Conservation (phyloP, 1,140 invertebrate species). For the Asbolus verrucosus region DNA sequence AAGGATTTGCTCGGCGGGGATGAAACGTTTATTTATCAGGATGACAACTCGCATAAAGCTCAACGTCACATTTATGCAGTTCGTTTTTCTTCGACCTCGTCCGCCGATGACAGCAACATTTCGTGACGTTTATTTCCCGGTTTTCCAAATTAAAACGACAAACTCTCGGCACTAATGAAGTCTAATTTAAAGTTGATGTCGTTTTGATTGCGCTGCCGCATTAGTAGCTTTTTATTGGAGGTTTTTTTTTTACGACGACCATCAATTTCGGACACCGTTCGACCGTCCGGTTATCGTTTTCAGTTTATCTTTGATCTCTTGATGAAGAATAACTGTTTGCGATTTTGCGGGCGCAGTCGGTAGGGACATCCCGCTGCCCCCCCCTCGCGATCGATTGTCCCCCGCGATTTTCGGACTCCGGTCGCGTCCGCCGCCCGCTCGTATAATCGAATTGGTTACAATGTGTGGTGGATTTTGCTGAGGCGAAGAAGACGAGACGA, state of each 20-base stretch:
- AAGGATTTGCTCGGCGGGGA: conserved; percentile 9
- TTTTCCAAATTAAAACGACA: conserved; percentile 12
- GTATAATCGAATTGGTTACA: conserved; percentile 32
- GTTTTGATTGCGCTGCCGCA: conserved; percentile 1
- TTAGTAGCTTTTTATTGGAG: not conserved
- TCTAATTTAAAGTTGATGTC: conserved; percentile 10
- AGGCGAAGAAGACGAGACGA: conserved; percentile 5
- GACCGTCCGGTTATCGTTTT: too few relatives aligned
- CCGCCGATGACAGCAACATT: too few relatives aligned
- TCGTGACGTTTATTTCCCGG: conserved; percentile 5
- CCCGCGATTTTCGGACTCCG: conserved; percentile 19
- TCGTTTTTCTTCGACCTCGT: not conserved
- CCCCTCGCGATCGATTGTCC: not conserved
- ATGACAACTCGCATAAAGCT: conserved; percentile 20
- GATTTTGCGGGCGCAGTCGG: conserved; percentile 3
- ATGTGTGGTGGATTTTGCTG: conserved; percentile 35
- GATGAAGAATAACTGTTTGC: not conserved
- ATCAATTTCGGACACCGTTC: too few relatives aligned
- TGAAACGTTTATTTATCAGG: conserved; percentile 23
- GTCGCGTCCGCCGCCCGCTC: conserved; percentile 23
- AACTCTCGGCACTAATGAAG: not conserved
- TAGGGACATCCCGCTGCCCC: not conserved
- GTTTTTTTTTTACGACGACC: too few relatives aligned
- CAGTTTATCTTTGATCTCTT: too few relatives aligned
- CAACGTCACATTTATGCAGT: conserved; percentile 15